Percentiles rank a stretch among this genome's conserved stretches.
Evolutionary conservation across 92 coral and sea anemone genomes (phyloP).

Genomic region (Heteractis magnifica): DNA sequence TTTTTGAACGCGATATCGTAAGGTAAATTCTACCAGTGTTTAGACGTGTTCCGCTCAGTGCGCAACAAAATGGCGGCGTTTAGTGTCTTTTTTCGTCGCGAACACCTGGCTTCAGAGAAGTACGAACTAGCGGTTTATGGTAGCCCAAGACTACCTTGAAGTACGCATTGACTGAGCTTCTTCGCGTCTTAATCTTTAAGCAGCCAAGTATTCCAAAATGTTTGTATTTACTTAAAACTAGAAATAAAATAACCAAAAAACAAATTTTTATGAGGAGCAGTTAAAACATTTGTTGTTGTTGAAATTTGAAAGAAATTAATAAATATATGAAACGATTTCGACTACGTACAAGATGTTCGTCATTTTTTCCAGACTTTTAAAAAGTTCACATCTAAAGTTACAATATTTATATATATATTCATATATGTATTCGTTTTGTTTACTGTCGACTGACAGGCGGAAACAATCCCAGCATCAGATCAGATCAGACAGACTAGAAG

Average conservation of each 20-base stretch:
- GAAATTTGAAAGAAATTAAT: slow-evolving; percentile 23
- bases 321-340: slow-evolving; percentile 34
- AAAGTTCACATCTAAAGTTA: slow-evolving; percentile 35
- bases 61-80: not conserved
- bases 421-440: slow-evolving; percentile 10
- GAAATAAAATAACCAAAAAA: not conserved
- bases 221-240: too few species aligned
- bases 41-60: not conserved
- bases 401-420: slow-evolving; percentile 4
- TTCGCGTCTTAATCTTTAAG: too few species aligned
- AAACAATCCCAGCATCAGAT: not conserved
- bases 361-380: slow-evolving; percentile 19
- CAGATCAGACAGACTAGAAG: slow-evolving; percentile 14
- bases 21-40: not conserved
- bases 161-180: too few species aligned
- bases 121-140: too few species aligned
- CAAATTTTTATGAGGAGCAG: not conserved
- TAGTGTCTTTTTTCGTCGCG: not conserved
- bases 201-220: too few species aligned
- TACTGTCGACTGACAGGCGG: not conserved
- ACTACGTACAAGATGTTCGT: slow-evolving; percentile 29
- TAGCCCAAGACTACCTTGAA: too few species aligned
- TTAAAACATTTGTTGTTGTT: not conserved
- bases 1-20: not conserved
- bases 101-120: too few species aligned